phyloP scores from a whole-genome alignment of 2,113 vertebrate species.

The Balaeniceps rex region DNA sequence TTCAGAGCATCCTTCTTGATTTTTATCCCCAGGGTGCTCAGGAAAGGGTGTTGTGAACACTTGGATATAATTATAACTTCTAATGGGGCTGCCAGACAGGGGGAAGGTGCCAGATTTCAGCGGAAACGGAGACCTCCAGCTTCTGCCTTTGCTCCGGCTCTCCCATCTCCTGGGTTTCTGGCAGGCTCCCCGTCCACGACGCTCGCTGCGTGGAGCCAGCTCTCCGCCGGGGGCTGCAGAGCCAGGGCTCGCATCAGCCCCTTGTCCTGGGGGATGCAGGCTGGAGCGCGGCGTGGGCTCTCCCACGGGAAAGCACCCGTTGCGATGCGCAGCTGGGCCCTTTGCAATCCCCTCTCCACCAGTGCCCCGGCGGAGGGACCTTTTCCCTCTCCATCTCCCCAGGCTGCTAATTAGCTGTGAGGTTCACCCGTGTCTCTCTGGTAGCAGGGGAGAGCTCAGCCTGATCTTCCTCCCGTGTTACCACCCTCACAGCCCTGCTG shows the following conservation, averaged over 20 bases:
- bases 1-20: not conserved
- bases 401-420: not conserved
- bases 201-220: not conserved
- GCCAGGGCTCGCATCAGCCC: not conserved
- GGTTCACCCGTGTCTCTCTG: not conserved
- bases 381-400: not conserved
- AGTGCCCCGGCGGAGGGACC: not conserved
- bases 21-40: not conserved
- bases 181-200: not conserved
- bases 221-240: not conserved
- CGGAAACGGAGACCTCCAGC: not conserved
- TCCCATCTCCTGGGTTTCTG: not conserved
- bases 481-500: not conserved
- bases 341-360: not conserved
- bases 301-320: rapidly evolving
- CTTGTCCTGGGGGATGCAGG: not conserved
- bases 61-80: not conserved
- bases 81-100: not conserved
- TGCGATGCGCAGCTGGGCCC: not conserved
- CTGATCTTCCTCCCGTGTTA: not conserved
- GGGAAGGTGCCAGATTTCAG: not conserved
- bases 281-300: rapidly evolving
- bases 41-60: not conserved
- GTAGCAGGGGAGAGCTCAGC: not conserved
- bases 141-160: not conserved